These are phyloP conservation scores for Dendroctonus ponderosae DNA, from an alignment of 1,140 invertebrate species.

Conservation along the genomic window DNA sequence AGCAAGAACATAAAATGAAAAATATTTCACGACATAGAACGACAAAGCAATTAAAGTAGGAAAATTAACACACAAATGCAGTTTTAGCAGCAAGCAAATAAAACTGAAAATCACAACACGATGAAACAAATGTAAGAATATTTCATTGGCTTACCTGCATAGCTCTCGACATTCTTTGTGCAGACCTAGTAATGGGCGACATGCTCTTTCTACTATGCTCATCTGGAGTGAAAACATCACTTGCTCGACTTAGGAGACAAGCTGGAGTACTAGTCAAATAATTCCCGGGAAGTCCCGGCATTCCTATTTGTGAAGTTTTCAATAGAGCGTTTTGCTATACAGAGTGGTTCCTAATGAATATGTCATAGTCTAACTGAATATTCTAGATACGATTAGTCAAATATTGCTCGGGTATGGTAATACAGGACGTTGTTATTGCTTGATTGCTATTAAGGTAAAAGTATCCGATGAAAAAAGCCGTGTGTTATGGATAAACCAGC, in stretches of 20 bases:
- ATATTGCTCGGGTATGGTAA: too few species aligned
- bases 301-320: not conserved
- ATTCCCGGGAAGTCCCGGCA: conserved; percentile 14
- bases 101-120: not conserved
- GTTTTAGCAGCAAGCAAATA: not conserved
- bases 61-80: conserved; percentile 28
- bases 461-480: too few species aligned
- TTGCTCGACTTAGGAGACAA: conserved; percentile 44
- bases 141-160: conserved; percentile 67
- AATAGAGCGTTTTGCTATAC: not conserved
- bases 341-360: too few species aligned
- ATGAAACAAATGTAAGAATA: too few species aligned
- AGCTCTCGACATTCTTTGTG: conserved; percentile 78
- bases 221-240: conserved; percentile 57
- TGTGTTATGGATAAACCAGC: too few species aligned
- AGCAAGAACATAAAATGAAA: not conserved
- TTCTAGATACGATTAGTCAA: too few species aligned
- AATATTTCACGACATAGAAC: not conserved
- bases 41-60: not conserved
- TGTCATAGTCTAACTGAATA: too few species aligned
- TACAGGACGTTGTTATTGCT: too few species aligned
- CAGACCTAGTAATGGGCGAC: conserved; percentile 83
- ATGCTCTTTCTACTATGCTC: conserved; percentile 68
- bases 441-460: too few species aligned
- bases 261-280: conserved; percentile 59